Evolutionary conservation across 1,140 invertebrate species (phyloP), one percentile per base, ranked within the genome.

Genomic region (Saccostrea cuccullata): DNA sequence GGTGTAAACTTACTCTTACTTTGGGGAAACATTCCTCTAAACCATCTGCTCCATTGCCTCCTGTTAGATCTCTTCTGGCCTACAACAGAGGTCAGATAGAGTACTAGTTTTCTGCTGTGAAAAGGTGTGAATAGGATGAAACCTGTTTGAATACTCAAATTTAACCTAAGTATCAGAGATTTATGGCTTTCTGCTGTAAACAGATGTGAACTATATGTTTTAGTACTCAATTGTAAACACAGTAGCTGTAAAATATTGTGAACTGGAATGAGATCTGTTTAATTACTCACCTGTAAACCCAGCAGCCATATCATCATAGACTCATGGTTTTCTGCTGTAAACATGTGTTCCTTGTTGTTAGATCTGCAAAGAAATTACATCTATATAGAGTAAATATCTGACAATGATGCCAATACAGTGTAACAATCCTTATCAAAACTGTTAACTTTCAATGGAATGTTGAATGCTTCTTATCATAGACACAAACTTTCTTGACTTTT

Each of bases 231-330:
- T 9, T 47, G 47, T 47, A 47, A 9, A 47, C 47, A 6, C 47
- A 47, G 47, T 9, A 47, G 47, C 47, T 47, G 47, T 47, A 47
- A 47, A 47, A 6, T 8, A 9, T 1, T 47, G 47, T 47, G 47
- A 47, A 47, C 47, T 47, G 9, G 47, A 47, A 47, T 47, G 47
- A 47, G 47, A 47, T 47, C 47, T 47, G 47, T 58, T 30, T n/a
- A 12, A 6, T 40, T 23, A 70, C 83, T 87, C 86, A 94, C 94
- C 93, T 95, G 95, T 86, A 95, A 84, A 13, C 93, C 95, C 82
- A 95, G 89, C 56, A 95, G 90, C 95, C 95, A 95, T n/a, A 95
- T 94, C 94, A 95, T 95, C 93, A 94, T 94, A 0, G 95, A 95
- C 82, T 95, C 94, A 90, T 95, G 95, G 86, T 94, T 95, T 26